Evolutionary conservation across 2,113 vertebrate species (phyloP).

Genomic region (Chascanopsetta lugubris): DNA sequence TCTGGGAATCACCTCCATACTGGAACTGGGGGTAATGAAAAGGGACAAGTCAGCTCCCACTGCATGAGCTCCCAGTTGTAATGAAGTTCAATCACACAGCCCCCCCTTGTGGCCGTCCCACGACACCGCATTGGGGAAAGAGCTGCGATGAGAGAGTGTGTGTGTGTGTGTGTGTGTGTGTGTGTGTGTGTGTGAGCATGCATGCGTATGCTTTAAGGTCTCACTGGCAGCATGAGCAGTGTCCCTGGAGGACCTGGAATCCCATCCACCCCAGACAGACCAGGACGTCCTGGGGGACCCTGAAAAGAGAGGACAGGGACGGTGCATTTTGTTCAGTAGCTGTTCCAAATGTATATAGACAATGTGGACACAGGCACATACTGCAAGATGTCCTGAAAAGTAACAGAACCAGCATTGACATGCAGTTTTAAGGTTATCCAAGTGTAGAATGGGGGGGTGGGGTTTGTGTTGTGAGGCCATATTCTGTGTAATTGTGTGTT

Average conservation of each 20-base stretch:
- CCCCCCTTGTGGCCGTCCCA: constrained; percentile 76
- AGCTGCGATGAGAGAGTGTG: background rate
- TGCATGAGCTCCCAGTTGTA: constrained; percentile 42
- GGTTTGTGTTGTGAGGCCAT: too few species aligned
- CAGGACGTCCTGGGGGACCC: constrained; percentile 87
- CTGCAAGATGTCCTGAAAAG: too few species aligned
- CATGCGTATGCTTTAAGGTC: constrained; percentile 37
- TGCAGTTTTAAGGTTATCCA: too few species aligned
- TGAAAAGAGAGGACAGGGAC: constrained; percentile 50
- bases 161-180: background rate
- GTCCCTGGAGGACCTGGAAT: constrained; percentile 88
- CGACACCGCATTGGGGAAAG: constrained; percentile 9
- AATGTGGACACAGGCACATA: too few species aligned
- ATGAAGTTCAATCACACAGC: constrained; percentile 72
- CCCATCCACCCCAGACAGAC: constrained; percentile 87
- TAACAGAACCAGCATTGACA: too few species aligned
- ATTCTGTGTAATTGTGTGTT: too few species aligned
- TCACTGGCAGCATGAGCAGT: constrained; percentile 91
- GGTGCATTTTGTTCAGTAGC: too few species aligned
- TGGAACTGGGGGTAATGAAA: constrained; percentile 82
- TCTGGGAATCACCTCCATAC: constrained; percentile 82
- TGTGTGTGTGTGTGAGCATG: background rate
- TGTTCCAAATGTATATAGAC: too few species aligned
- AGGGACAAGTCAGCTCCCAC: constrained; percentile 23
- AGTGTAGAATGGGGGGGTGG: too few species aligned